These are phyloP conservation scores for Gorsachius goisagi DNA, from an alignment of 2,113 vertebrate genomes.

Conservation along the genomic window DNA sequence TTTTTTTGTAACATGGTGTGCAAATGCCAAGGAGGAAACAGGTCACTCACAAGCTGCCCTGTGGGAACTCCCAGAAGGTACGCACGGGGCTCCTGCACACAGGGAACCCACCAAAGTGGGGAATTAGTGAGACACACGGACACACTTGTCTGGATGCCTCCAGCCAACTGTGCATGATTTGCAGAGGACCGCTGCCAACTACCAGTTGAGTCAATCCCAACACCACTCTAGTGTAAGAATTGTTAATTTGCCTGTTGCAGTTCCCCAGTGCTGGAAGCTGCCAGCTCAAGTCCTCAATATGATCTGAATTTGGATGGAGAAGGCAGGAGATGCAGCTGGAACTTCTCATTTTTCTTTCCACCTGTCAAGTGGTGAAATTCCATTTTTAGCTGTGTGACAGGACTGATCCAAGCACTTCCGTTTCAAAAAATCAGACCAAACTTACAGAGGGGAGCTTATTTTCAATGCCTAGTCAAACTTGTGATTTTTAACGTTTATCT, in stretches of 20 bases:
- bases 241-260: neutral
- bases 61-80: neutral
- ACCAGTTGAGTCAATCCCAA: neutral
- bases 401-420: neutral
- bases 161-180: neutral
- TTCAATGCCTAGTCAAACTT: neutral
- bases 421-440: neutral
- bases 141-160: neutral
- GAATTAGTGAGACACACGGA: neutral
- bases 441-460: neutral
- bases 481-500: neutral
- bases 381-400: neutral
- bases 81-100: fast-evolving
- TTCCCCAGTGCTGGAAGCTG: neutral
- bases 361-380: neutral
- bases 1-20: fast-evolving
- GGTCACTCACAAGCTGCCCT: neutral
- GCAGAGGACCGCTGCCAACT: neutral
- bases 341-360: neutral
- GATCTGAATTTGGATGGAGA: neutral
- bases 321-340: neutral
- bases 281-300: neutral
- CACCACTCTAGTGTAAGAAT: neutral
- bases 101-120: fast-evolving
- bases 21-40: neutral